Base-by-base conservation (phyloP, 2,888 invertebrate species). In the Acanthosoma haemorrhoidale region DNA sequence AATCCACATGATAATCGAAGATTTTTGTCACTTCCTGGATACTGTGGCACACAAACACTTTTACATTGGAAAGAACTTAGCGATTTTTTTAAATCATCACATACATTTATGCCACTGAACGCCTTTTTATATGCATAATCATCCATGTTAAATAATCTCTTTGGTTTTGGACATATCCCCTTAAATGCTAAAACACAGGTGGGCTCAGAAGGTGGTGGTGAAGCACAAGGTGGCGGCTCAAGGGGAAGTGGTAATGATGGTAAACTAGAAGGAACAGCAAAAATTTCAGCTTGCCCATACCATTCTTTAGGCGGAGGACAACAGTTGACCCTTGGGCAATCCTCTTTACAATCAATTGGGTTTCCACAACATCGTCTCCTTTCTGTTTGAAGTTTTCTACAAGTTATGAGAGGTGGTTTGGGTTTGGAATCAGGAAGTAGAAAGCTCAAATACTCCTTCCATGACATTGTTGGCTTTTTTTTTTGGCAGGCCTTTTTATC, bases 251-350 rank as follows among this genome's bases (percentile, higher is more conserved):
- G 6, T 9, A 25, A 5, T 8, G 32, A 31, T 3, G 58, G 68
- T 15, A 59, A 59, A 38, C 39, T 15, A 6, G 59, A 59, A 29
- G 59, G 61, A 8, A 69, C n/a, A 0, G 31, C 61, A 25, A 18
- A 43, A n/a, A 69, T 34, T 15, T 61, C 61, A 13, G 51, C 69
- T 58, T 69, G 69, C 1, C 61, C 69, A 16, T 69, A 41, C 69
- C 69, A 69, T 38, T 69, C 69, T 29, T 15, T 60, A 11, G 61
- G 69, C 8, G 31, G 41, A 11, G 61, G 69, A 25, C 68, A 68
- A 15, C 58, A 58, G 36, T 39, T 43, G 13, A 1, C 13, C n/a
- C 4, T 4, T 16, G 34, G 1, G 39, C 39, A 29, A 1, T 68
- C 29, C 2, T 18, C 59, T 21, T 4, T 3, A n/a, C 41, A 41